Evolutionary conservation across 2,888 invertebrate genomes (phyloP).

Genomic region (Scelioninae gen. 2): DNA sequence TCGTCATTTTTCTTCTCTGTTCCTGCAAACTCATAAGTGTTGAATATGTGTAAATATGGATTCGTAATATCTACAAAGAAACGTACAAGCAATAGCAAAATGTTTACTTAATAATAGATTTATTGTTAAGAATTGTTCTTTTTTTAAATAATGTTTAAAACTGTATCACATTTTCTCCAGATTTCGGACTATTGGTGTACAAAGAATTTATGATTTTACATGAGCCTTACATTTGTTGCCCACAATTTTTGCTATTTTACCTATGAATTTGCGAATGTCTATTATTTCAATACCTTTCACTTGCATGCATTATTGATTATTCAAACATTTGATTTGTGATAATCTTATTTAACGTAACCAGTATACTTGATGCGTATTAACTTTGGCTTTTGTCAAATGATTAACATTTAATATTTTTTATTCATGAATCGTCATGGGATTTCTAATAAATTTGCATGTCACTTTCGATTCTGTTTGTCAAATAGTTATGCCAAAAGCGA

Average conservation of each 20-base stretch:
- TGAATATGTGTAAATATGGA: conserved; percentile 32
- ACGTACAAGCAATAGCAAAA: conserved; percentile 31
- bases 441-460: conserved; percentile 24
- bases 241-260: no score
- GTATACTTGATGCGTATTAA: no score
- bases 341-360: no score
- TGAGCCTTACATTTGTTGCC: no score
- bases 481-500: conserved; percentile 23
- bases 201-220: no score
- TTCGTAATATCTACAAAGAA: conserved; percentile 27
- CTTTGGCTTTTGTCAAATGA: no score
- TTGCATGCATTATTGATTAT: no score
- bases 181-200: no score
- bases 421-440: conserved; percentile 1
- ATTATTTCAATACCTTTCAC: no score
- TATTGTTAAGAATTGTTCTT: conserved; percentile 10
- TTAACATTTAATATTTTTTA: no score
- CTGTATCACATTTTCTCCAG: background rate
- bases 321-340: no score
- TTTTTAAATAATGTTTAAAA: background rate
- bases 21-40: conserved; percentile 35
- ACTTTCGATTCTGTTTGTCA: conserved; percentile 32
- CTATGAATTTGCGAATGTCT: no score
- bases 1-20: conserved; percentile 1
- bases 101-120: conserved; percentile 4